Conservation (phyloP, 2,888 invertebrate genomes). For the Lumbricus terrestris region DNA sequence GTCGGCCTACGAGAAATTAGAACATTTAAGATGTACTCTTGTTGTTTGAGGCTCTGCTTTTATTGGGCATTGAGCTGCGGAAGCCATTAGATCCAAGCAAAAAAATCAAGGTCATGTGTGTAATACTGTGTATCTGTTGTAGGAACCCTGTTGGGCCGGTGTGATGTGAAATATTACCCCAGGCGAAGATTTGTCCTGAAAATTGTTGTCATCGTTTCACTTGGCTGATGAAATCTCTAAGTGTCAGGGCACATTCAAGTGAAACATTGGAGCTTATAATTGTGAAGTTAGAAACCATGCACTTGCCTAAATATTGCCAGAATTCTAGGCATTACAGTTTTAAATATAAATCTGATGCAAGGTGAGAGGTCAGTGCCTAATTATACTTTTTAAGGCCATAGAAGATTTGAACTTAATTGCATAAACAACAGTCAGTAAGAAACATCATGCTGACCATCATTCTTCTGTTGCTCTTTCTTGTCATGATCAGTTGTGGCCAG, state of each 20-base stretch:
- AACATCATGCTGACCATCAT: not conserved
- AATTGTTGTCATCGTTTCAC: too few relatives aligned
- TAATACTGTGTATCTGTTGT: too few relatives aligned
- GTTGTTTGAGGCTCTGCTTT: not conserved
- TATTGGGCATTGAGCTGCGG: not conserved
- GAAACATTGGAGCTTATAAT: not conserved
- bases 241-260: not conserved
- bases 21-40: constrained; percentile 3
- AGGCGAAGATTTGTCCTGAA: too few relatives aligned
- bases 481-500: too few relatives aligned
- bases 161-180: too few relatives aligned
- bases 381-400: too few relatives aligned
- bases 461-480: not conserved
- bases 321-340: not conserved
- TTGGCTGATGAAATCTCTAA: too few relatives aligned
- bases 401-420: not conserved
- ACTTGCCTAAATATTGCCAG: not conserved
- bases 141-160: not conserved
- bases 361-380: not conserved
- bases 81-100: not conserved
- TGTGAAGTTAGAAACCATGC: not conserved
- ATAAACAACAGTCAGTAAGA: not conserved
- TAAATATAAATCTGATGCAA: not conserved
- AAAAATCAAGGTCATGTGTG: not conserved
- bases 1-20: not conserved